These are phyloP conservation scores for Myotis yumanensis DNA, from an alignment of 2,113 vertebrate species.

Conservation along the genomic window DNA sequence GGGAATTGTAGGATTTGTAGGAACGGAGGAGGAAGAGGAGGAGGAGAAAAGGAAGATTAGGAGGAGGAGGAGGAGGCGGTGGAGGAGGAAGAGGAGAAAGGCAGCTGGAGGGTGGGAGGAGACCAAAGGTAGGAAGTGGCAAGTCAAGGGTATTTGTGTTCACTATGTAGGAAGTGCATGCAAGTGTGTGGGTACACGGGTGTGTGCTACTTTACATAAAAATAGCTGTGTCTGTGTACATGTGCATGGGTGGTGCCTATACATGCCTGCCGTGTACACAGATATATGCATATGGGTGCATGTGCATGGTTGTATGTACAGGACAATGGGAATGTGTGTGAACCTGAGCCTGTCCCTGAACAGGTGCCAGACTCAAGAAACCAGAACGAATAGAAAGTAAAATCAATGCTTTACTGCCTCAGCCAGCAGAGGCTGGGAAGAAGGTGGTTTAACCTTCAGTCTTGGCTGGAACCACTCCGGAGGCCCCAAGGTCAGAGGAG, in stretches of 20 bases:
- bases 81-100: neutral
- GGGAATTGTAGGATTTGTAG: neutral
- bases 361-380: conserved; percentile 12
- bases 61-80: neutral
- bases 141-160: neutral
- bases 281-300: neutral
- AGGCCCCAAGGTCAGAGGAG: neutral
- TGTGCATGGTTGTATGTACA: neutral
- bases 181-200: neutral
- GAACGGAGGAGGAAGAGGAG: no score
- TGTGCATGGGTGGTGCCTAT: neutral
- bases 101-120: neutral
- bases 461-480: neutral
- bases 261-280: neutral
- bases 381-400: conserved; percentile 20
- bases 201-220: neutral
- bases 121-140: neutral
- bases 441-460: neutral
- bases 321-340: neutral
- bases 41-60: no score
- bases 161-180: neutral
- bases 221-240: neutral
- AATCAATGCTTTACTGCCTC: neutral
- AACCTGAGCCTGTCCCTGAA: neutral
- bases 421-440: neutral